Conservation (phyloP, 2,797 vertebrate species). For the Acrossocheilus wenchowensis region DNA sequence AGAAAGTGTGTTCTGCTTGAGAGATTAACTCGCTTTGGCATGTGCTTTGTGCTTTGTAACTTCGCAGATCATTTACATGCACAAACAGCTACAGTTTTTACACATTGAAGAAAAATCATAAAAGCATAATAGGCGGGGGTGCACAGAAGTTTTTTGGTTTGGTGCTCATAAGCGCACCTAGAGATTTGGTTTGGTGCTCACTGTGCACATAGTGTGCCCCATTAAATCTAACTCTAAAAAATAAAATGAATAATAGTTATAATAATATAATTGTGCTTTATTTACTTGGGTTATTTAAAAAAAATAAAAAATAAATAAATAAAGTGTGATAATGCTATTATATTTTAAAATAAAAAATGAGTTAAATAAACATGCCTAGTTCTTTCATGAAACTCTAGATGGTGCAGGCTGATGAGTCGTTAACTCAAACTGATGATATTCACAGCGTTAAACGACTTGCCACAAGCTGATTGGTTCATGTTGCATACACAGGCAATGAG, state of each 20-base stretch:
- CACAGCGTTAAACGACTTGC: too few relatives aligned
- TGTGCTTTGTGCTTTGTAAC: slow-evolving; percentile 2
- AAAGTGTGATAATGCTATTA: too few relatives aligned
- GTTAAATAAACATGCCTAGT: too few relatives aligned
- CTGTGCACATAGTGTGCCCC: neutral
- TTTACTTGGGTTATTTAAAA: too few relatives aligned
- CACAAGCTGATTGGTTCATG: too few relatives aligned
- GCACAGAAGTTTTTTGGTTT: neutral
- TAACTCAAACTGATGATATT: too few relatives aligned
- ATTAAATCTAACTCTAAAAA: neutral
- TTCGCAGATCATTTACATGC: neutral
- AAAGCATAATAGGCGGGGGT: neutral
- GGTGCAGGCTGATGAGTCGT: too few relatives aligned
- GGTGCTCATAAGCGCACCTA: neutral
- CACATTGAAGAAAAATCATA: neutral
- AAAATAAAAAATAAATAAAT: too few relatives aligned
- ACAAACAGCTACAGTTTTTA: neutral
- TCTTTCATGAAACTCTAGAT: too few relatives aligned
- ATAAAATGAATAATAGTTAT: neutral
- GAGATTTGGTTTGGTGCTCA: neutral
- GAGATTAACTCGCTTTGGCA: neutral
- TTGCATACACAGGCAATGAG: too few relatives aligned
- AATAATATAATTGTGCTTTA: too few relatives aligned
- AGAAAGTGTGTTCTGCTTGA: neutral
- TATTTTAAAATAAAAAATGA: too few relatives aligned